Percentiles rank a stretch among this genome's conserved stretches.
Evolutionary conservation across 2,113 vertebrate species (phyloP).

Genomic region (Brienomyrus brachyistius): DNA sequence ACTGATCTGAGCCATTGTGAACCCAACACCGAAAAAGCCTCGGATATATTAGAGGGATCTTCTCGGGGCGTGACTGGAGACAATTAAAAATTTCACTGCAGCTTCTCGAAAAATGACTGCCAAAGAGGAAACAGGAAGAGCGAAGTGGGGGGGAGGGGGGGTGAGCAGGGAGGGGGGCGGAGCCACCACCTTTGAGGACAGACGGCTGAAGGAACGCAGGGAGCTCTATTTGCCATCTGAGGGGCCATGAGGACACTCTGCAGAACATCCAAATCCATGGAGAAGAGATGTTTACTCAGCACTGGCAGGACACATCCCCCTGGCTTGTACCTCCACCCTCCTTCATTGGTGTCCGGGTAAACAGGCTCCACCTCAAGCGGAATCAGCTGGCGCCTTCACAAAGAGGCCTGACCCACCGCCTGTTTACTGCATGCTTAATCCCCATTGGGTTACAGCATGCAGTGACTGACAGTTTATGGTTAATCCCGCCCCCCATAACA

Average conservation of each 20-base stretch:
- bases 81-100: background rate
- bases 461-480: background rate
- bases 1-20: background rate
- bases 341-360: no score
- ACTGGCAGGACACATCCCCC: no score
- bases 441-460: background rate
- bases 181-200: background rate
- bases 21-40: no score
- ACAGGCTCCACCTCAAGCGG: no score
- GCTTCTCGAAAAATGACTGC: background rate
- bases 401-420: background rate
- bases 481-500: background rate
- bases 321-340: no score
- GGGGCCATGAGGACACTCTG: background rate
- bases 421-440: background rate
- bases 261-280: background rate
- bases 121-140: background rate
- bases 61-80: no score
- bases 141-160: background rate
- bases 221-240: background rate
- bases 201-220: background rate
- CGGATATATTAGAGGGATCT: no score
- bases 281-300: background rate
- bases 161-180: background rate
- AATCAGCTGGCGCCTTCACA: background rate